phyloP scores from a whole-genome alignment of 2,888 invertebrate genomes.

The Actias luna region DNA sequence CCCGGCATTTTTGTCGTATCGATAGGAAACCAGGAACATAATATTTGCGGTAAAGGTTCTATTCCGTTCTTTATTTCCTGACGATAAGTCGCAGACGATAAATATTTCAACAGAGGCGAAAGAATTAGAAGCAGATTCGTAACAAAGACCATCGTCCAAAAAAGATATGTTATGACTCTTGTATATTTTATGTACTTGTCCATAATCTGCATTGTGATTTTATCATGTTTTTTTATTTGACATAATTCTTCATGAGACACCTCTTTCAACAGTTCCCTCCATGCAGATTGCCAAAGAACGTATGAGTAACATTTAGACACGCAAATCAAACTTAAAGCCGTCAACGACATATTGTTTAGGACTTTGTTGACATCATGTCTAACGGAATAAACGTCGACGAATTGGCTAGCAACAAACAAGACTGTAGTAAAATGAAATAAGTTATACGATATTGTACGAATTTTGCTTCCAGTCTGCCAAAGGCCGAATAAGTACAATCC shows the following conservation, averaged over 20 bases:
- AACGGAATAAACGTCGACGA: slow-evolving; percentile 45
- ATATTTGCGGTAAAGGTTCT: slow-evolving; percentile 53
- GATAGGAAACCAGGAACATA: slow-evolving; percentile 65
- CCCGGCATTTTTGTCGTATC: slow-evolving; percentile 54
- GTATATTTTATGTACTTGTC: slow-evolving; percentile 49
- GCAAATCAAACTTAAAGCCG: slow-evolving; percentile 42
- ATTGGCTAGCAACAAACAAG: slow-evolving; percentile 43
- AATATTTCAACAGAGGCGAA: slow-evolving; percentile 48
- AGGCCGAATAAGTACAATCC: slow-evolving; percentile 53
- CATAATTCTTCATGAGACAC: slow-evolving; percentile 47
- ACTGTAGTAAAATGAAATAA: slow-evolving; percentile 36
- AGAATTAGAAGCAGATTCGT: slow-evolving; percentile 43
- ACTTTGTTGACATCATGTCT: slow-evolving; percentile 47
- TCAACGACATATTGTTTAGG: slow-evolving; percentile 49
- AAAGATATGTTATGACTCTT: slow-evolving; percentile 49
- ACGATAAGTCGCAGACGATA: slow-evolving; percentile 39
- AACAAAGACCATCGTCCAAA: slow-evolving; percentile 45
- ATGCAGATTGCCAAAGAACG: slow-evolving; percentile 33
- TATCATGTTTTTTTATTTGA: slow-evolving; percentile 35
- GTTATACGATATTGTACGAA: slow-evolving; percentile 38
- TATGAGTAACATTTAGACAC: slow-evolving; percentile 42
- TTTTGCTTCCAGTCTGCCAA: slow-evolving; percentile 43
- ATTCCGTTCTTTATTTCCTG: slow-evolving; percentile 40
- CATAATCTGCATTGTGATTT: slow-evolving; percentile 31
- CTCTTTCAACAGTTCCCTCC: slow-evolving; percentile 34